Evolutionary conservation across 2,113 vertebrate genomes (phyloP).

Genomic region (Campylomormyrus numenius): DNA sequence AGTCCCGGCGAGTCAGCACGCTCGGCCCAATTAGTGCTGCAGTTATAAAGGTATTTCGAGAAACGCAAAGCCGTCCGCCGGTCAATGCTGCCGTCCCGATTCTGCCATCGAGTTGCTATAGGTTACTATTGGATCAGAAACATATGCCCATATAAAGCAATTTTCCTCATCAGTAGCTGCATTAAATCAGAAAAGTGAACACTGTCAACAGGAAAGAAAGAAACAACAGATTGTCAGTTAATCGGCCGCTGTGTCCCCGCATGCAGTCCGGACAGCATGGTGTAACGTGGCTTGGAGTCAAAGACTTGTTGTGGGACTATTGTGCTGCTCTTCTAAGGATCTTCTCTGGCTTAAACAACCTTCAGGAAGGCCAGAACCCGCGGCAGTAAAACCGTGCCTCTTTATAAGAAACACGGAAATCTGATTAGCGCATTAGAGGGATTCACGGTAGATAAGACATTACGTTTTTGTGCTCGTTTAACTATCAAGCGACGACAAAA

Average conservation of each 20-base stretch:
- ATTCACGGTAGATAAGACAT: not conserved
- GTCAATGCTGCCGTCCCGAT: not conserved
- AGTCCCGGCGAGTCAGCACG: not conserved
- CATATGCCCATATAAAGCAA: not conserved
- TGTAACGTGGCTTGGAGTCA: not conserved
- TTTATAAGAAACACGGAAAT: not conserved
- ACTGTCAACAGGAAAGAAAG: not conserved
- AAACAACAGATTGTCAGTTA: slow-evolving; percentile 7
- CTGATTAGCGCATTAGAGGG: not conserved
- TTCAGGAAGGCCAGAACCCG: not conserved
- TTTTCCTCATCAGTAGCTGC: slow-evolving; percentile 6
- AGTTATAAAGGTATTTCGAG: not conserved
- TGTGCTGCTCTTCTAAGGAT: not conserved
- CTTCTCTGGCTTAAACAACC: not conserved
- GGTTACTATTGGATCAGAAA: not conserved
- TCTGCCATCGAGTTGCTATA: not conserved
- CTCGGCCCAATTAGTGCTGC: slow-evolving; percentile 8
- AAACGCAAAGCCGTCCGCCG: not conserved
- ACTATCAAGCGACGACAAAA: not conserved
- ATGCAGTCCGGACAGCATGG: not conserved
- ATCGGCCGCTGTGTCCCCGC: not conserved
- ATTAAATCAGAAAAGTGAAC: not conserved
- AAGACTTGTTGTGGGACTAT: not conserved
- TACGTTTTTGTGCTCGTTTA: not conserved
- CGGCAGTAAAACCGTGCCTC: not conserved